Base-by-base conservation (phyloP, 2,797 vertebrate genomes). In the Leptatherina wallacei region DNA sequence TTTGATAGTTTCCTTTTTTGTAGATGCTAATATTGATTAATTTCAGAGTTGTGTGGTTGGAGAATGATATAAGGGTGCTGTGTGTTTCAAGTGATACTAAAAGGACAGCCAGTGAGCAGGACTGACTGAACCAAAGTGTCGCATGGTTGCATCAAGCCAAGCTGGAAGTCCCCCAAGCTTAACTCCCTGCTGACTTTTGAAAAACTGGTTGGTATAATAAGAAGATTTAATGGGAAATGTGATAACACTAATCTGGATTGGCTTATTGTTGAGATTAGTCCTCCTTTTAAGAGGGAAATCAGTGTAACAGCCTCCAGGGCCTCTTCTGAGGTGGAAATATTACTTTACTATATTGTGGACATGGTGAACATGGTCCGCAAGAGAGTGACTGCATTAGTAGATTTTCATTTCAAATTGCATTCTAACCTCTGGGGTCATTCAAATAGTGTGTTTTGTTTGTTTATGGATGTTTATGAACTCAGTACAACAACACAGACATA, bases 211-310 rank as follows among this genome's bases (percentile, higher is more conserved):
- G 62, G 73, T 35, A 58, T 59, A 61, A 24, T 75, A 85, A 87
- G 18, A 87, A 75, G 77, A 88, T 90, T 88, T 77, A 75, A 62
- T 49, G n/a, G 55, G 69, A 84, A 86, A 88, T 85, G 80, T 88
- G 88, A 89, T 89, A 75, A 80, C 16, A 6, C 64, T 86, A 89
- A 89, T 85, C 80, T 89, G 80, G 60, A 74, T 78, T 79, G 74
- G 80, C 80, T 83, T 85, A 78, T 77, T 84, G 77, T 73, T 78
- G 79, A 81, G 75, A 78, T 89, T 83, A 76, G 59, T 51, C 2
- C 59, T 75, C 61, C 56, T 65, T 70, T 69, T 71, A 70, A 52
- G 65, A 83, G 57, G 65, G 52, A 75, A 82, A 78, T 36, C 36
- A 80, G 65, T 49, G 35, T 59, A 54, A 36, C 75, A 76, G 63